These are phyloP conservation scores for Sylvicola fuscatus DNA, from an alignment of 2,888 invertebrate species.

Conservation along the genomic window DNA sequence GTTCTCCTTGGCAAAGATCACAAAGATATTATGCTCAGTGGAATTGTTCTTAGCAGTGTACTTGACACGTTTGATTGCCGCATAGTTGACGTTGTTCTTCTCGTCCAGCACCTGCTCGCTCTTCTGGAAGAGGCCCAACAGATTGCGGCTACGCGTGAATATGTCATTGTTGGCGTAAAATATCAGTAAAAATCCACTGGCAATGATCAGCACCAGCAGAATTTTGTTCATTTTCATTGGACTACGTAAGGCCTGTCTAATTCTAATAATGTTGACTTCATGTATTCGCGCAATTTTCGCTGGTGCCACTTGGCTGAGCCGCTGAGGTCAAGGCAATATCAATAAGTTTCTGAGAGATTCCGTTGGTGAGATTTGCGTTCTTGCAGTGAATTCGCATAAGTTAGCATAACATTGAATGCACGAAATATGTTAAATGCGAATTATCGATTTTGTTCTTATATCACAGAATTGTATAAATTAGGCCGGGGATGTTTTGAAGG, in stretches of 20 bases:
- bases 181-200: slow-evolving; percentile 17
- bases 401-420: too few species aligned
- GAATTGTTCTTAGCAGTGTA: slow-evolving; percentile 7
- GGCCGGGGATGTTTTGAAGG: too few species aligned
- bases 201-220: slow-evolving; percentile 15
- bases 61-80: slow-evolving; percentile 7
- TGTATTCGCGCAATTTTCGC: neutral
- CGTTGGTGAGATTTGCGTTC: too few species aligned
- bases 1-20: slow-evolving; percentile 22
- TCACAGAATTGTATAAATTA: too few species aligned
- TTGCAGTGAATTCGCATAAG: too few species aligned
- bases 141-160: slow-evolving; percentile 9
- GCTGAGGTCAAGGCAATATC: too few species aligned
- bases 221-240: slow-evolving; percentile 17
- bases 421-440: too few species aligned
- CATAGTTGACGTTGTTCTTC: neutral
- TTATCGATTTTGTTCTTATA: too few species aligned
- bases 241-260: neutral
- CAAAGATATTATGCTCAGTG: slow-evolving; percentile 21
- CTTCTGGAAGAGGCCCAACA: slow-evolving; percentile 7
- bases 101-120: slow-evolving; percentile 1
- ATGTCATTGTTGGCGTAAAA: slow-evolving; percentile 19
- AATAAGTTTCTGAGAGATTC: too few species aligned
- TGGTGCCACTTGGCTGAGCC: too few species aligned
- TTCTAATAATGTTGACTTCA: neutral